Evolutionary conservation across 2,888 invertebrate genomes (phyloP), one percentile per base, ranked within the genome.

Genomic region (Cremastinae sp.): DNA sequence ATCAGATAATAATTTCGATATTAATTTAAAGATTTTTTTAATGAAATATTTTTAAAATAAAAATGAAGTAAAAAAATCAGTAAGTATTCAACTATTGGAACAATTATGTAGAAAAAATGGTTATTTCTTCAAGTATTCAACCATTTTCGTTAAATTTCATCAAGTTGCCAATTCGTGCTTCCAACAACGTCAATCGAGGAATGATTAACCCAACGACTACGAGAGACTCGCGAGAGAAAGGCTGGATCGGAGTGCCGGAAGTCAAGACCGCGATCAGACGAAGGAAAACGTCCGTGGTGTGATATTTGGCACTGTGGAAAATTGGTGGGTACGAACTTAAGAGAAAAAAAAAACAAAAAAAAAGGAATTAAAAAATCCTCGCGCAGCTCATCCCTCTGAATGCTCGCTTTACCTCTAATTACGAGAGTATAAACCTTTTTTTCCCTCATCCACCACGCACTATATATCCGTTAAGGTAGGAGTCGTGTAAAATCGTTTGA

Each of bases 281-380:
- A 64, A 64, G 62, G 36, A 73, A 66, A 68, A 78, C 36, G 18
- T 51, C 14, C 62, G 41, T 51, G 78, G 75, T 28, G 28, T 79
- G 75, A 77, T 84, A 83, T 89, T 89, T 89, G 89, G 89, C 89
- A 89, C 89, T 88, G 84, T 87, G 89, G 88, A 88, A 89, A 88
- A 85, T 28, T 74, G 72, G 78, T 53, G 64, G 68, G 75, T 65
- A 58, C 34, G 28, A 22, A 51, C 49, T 38, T 36, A 70, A 16
- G 34, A 61, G 64, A 79, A 72, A 72, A 76, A 70, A 76, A 78
- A 78, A 59, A 73, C n/a, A 36, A 62, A 51, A 78, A 79, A 78
- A 20, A 38, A 58, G 36, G 14, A 59, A 54, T 14, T 14, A 41
- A 51, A 18, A 34, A 68, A 51, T 68, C 43, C 58, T n/a, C 62